Conservation (phyloP, 92 coral and sea anemone species). For the Epizoanthus illoricatus region DNA sequence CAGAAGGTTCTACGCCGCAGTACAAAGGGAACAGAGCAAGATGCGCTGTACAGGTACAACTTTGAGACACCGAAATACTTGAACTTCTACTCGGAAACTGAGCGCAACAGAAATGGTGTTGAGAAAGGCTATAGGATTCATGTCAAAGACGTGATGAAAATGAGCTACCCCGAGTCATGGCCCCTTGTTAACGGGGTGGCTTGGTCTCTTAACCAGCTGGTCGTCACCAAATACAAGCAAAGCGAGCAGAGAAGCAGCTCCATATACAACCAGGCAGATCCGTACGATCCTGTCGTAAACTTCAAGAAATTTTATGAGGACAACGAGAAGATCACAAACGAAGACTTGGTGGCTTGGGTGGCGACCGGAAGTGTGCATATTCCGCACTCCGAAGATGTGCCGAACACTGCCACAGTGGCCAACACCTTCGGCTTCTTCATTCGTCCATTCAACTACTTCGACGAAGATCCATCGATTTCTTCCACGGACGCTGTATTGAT, state of each 20-base stretch:
- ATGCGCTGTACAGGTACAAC: constrained; percentile 63
- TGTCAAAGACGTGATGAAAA: constrained; percentile 63
- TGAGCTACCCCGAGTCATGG: constrained; percentile 70
- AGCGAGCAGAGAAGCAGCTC: constrained; percentile 60
- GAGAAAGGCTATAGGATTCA: constrained; percentile 72
- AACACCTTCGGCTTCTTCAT: constrained; percentile 59
- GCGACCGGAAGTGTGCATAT: constrained; percentile 54
- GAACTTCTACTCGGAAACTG: constrained; percentile 63
- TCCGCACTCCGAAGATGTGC: constrained; percentile 66
- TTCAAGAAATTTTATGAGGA: constrained; percentile 40
- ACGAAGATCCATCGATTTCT: constrained; percentile 67
- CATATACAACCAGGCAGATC: constrained; percentile 71
- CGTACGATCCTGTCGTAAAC: constrained; percentile 62
- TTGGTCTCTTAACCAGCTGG: constrained; percentile 69
- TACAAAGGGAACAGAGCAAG: constrained; percentile 61
- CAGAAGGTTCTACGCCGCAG: constrained; percentile 59
- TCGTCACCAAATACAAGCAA: constrained; percentile 70
- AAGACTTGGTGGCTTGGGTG: constrained; percentile 68
- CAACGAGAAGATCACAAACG: constrained; percentile 51
- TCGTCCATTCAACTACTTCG: constrained; percentile 61
- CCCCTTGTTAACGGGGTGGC: constrained; percentile 58
- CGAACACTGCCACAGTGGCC: constrained; percentile 52
- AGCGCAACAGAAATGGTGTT: constrained; percentile 53
- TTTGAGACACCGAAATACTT: constrained; percentile 66
- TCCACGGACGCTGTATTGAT: constrained; percentile 51